Percentiles rank a stretch among this genome's conserved stretches.
Evolutionary conservation across 2,888 invertebrate genomes (phyloP).

Genomic region (Tinea semifulvella): DNA sequence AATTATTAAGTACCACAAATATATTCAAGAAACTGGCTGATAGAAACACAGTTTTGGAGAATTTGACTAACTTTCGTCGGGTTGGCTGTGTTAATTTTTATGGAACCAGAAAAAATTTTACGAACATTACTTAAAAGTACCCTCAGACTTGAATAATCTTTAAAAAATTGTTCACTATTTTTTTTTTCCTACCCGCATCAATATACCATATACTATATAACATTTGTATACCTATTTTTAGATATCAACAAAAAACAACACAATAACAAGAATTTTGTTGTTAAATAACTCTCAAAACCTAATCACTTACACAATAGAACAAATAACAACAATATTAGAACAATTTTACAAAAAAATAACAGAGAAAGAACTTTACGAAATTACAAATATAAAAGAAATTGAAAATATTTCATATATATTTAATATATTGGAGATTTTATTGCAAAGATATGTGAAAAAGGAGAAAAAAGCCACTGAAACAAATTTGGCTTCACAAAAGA

Average conservation of each 20-base stretch:
- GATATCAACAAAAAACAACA: conserved; percentile 41
- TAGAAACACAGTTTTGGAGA: no score
- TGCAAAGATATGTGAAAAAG: conserved; percentile 28
- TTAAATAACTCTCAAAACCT: conserved; percentile 43
- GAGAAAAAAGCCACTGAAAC: conserved; percentile 22
- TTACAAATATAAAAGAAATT: conserved; percentile 26
- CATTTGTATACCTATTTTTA: conserved; percentile 26
- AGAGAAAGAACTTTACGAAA: conserved; percentile 29
- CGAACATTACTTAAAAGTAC: no score
- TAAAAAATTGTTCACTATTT: no score
- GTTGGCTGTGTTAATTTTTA: no score
- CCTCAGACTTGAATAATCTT: no score
- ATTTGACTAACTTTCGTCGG: no score
- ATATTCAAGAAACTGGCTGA: no score
- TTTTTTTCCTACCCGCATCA: no score
- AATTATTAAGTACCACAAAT: no score
- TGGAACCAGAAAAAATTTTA: no score
- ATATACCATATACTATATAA: no score
- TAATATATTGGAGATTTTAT: conserved; percentile 35
- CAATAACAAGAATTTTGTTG: conserved; percentile 33
- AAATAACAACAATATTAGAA: conserved; percentile 42
- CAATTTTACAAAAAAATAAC: conserved; percentile 25
- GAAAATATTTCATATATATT: conserved; percentile 45
- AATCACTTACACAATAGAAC: conserved; percentile 38
- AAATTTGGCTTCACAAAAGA: conserved; percentile 21